Evolutionary conservation across 2,113 vertebrate species (phyloP).

Genomic region (Nicator chloris): DNA sequence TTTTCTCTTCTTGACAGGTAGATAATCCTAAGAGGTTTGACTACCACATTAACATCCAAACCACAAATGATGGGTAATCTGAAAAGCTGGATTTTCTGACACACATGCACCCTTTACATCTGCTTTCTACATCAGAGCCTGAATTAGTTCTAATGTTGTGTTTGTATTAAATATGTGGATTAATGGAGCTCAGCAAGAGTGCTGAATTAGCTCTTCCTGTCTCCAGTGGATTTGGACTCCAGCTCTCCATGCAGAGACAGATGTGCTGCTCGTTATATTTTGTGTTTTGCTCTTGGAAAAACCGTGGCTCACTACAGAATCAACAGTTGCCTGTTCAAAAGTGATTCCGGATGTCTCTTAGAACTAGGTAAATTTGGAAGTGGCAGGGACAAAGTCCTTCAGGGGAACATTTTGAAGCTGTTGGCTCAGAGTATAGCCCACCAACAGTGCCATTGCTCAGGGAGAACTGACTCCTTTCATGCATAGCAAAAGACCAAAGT

Average conservation of each 20-base stretch:
- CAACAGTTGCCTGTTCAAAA: conserved; percentile 14
- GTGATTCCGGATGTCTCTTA: neutral
- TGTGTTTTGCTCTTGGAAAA: neutral
- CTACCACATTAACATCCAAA: conserved; percentile 53
- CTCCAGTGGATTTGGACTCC: conserved; percentile 41
- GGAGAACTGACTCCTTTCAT: neutral
- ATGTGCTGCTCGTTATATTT: neutral
- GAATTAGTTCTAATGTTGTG: conserved; percentile 56
- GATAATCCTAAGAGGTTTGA: conserved; percentile 63
- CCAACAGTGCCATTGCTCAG: neutral
- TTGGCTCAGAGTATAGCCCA: neutral
- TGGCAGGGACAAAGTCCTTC: neutral
- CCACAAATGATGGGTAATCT: conserved; percentile 55
- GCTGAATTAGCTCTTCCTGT: conserved; percentile 56
- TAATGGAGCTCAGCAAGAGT: conserved; percentile 51
- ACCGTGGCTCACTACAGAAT: neutral
- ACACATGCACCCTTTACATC: conserved; percentile 23
- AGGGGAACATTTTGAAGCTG: neutral
- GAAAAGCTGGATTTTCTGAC: conserved; percentile 62
- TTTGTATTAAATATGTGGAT: conserved; percentile 61
- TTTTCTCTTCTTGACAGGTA: conserved; percentile 58
- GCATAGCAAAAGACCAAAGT: neutral
- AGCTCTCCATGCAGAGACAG: conserved; percentile 4
- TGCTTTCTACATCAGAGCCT: conserved; percentile 57
- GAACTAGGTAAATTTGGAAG: neutral